Conservation (phyloP, 2,113 vertebrate species). For the Prochilodus magdalenae region DNA sequence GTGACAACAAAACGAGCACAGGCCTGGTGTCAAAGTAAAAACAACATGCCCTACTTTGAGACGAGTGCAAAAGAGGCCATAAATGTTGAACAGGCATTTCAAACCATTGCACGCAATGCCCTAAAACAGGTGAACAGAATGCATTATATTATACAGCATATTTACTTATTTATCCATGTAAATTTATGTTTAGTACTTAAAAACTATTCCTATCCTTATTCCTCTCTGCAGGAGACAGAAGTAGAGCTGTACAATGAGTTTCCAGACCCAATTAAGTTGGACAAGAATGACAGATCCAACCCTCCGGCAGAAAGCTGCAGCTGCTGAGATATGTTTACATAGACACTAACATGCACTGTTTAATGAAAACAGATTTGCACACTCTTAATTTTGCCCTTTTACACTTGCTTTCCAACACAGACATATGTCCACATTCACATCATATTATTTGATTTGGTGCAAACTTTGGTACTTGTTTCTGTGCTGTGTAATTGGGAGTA, state of each 20-base stretch:
- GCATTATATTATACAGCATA: not conserved
- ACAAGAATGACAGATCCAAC: constrained; percentile 90
- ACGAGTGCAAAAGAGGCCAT: constrained; percentile 99
- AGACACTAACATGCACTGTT: constrained; percentile 34
- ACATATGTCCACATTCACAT: constrained; percentile 62
- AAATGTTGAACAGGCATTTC: constrained; percentile 98
- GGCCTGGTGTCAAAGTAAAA: constrained; percentile 99
- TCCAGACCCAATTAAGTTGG: constrained; percentile 95
- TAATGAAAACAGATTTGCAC: constrained; percentile 42
- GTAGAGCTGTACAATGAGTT: constrained; percentile 97
- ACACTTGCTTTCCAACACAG: constrained; percentile 49
- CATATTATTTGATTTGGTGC: constrained; percentile 50
- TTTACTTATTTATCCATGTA: not conserved
- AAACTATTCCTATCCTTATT: not conserved
- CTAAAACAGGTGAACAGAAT: constrained; percentile 88
- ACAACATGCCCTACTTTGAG: constrained; percentile 98
- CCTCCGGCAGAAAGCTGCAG: constrained; percentile 89
- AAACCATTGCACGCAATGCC: constrained; percentile 96
- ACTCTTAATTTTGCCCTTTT: constrained; percentile 1
- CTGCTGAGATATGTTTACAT: constrained; percentile 80
- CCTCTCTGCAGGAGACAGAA: constrained; percentile 86
- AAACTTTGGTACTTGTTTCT: not conserved
- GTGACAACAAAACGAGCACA: constrained; percentile 96
- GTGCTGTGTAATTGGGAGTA: not conserved
- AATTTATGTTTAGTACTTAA: not conserved